Base-by-base conservation (phyloP, 1,140 invertebrate genomes). In the Aphelenchoides avenae region DNA sequence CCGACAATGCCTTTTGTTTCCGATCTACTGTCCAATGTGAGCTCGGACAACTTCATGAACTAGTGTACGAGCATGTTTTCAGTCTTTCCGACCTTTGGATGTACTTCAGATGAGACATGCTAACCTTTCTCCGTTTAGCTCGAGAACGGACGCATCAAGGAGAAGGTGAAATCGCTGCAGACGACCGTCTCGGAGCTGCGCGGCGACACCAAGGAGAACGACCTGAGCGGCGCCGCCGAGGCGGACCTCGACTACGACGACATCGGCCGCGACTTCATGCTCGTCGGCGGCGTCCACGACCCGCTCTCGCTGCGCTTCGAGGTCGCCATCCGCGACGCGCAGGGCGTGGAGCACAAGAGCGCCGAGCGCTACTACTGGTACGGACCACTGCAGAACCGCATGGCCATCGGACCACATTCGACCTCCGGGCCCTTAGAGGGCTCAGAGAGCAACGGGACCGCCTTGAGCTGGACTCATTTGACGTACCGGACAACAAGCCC, bases 311-410 rank as follows among this genome's bases (percentile, higher is more conserved):
- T 71, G 40, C 67, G 67, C 7, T 67, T 43, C 31, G 68, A 69
- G 43, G 62, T 47, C 1, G 43, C 31, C 3, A 64, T 71, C 29
- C 33, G 44, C 9, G 69, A 75, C 27, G 51, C 33, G 6, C 41
- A 65, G 9, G 64, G 68, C 0, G 30, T 71, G n/a, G 68, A 71
- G 41, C 71, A 71, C 37, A 71, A 71, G 52, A 64, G 51, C 24
- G 71, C 62, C 11, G 69, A 71, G 41, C 68, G 69, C 9, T 72
- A 69, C 33, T 71, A 71, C 37, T 75, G 70, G 70, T 74, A 74
- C 41, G n/a, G n/a, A n/a, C n/a, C n/a, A n/a, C n/a, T n/a, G n/a
- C n/a, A n/a, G n/a, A n/a, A n/a, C n/a, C n/a, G n/a, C n/a, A n/a
- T n/a, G n/a, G n/a, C n/a, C n/a, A n/a, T n/a, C n/a, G n/a, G n/a